Conservation (phyloP, 2,797 vertebrate genomes). For the Eupleurogrammus muticus region DNA sequence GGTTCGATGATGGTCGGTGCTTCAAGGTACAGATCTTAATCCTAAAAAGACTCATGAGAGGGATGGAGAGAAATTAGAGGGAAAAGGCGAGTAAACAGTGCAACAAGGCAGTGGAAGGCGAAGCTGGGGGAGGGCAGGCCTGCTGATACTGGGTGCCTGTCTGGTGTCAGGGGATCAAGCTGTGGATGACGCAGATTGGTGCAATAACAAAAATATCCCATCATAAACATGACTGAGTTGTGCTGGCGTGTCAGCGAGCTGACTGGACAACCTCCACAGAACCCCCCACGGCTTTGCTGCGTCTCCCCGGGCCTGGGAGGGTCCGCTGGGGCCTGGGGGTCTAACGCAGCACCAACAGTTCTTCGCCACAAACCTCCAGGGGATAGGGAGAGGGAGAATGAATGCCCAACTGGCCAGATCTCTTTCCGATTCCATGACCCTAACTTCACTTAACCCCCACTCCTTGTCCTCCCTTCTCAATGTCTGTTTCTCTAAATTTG, state of each 20-base stretch:
- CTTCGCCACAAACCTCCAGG: constrained; percentile 60
- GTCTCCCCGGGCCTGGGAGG: constrained; percentile 56
- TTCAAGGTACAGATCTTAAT: constrained; percentile 64
- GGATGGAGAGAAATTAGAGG: constrained; percentile 25
- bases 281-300: constrained; percentile 61
- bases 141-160: constrained; percentile 75
- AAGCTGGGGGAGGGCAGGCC: constrained; percentile 57
- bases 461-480: constrained; percentile 35
- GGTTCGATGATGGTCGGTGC: constrained; percentile 51
- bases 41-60: constrained; percentile 36
- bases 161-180: constrained; percentile 71
- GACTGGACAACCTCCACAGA: constrained; percentile 68
- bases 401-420: constrained; percentile 60
- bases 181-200: constrained; percentile 80
- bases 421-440: constrained; percentile 66
- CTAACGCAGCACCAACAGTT: constrained; percentile 52
- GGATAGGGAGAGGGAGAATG: constrained; percentile 42
- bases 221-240: constrained; percentile 78
- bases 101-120: constrained; percentile 65
- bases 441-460: constrained; percentile 65
- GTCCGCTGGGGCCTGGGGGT: constrained; percentile 63
- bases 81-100: constrained; percentile 57
- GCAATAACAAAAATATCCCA: constrained; percentile 81
- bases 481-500: constrained; percentile 40
- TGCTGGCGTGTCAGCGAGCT: constrained; percentile 66